Percentiles rank a stretch among this genome's conserved stretches.
These are phyloP conservation scores for Chiloscyllium plagiosum DNA, from an alignment of 2,113 vertebrate species.

Conservation along the genomic window DNA sequence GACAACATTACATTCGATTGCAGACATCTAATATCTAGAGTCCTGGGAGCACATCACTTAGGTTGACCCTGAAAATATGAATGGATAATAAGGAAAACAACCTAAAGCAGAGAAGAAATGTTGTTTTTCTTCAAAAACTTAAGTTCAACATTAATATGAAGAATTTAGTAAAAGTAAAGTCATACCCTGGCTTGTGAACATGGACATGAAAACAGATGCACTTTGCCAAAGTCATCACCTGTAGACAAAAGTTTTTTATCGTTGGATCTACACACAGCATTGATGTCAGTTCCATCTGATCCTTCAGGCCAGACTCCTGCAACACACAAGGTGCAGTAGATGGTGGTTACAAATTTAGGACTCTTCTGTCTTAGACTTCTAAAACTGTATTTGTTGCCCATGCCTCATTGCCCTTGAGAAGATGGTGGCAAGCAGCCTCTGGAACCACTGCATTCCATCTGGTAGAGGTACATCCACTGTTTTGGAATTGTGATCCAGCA, in stretches of 20 bases:
- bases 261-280: conserved; percentile 75
- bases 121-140: not conserved
- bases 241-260: conserved; percentile 78
- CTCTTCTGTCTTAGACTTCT: not conserved
- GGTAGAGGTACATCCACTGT: too few relatives aligned
- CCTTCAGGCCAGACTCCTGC: conserved; percentile 95
- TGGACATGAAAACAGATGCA: conserved; percentile 89
- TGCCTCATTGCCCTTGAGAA: not conserved
- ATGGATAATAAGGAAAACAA: not conserved
- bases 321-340: conserved; percentile 26
- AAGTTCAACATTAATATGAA: not conserved
- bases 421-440: not conserved
- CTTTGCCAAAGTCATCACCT: conserved; percentile 96
- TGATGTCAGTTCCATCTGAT: conserved; percentile 93
- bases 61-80: not conserved
- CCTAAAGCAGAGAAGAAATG: not conserved
- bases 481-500: too few relatives aligned
- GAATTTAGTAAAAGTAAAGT: not conserved
- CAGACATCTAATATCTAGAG: not conserved
- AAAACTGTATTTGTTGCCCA: not conserved
- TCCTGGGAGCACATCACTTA: not conserved
- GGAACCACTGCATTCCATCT: not conserved
- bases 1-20: not conserved
- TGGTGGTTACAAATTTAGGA: not conserved
- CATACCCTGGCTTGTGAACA: conserved; percentile 90